Base-by-base conservation (phyloP, 1,140 invertebrate genomes). In the Babylonia areolata region DNA sequence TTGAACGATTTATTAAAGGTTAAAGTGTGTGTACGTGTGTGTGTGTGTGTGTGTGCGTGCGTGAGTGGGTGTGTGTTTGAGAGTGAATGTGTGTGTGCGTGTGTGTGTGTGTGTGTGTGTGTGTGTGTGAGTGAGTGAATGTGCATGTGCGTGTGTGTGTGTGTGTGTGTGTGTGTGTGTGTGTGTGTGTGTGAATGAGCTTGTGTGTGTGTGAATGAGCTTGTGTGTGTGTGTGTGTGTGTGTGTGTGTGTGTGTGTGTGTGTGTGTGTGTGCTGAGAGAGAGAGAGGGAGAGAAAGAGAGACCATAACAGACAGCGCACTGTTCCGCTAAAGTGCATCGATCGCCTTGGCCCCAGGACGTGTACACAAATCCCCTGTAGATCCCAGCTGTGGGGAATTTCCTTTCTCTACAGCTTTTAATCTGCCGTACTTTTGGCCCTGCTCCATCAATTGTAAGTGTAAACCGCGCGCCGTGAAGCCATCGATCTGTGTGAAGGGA, bases 101-200 rank as follows among this genome's bases (percentile, higher is more conserved):
- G 73, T 77, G 73, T 35, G 73, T 77, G 73, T 35, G 73, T 77
- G 73, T 35, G 73, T 77, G 73, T 31, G 73, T 23, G 73, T 31
- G 73, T 23, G 39, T 31, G 39, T 15, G 33, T 35, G 73, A 3
- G 33, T 31, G 73, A 5, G 73, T 20, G 73, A 3, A 31, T 20
- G 73, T 23, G 58, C 23, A 23, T 23, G 58, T 64, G 58, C n/a
- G 58, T 64, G 58, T 64, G 58, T 64, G 58, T 64, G 58, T 64
- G 58, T 64, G 58, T 64, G 58, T 64, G 58, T 64, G 58, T 64
- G 58, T 64, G 58, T 64, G 58, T 64, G 58, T 64, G 58, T 64
- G 58, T 64, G 58, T 64, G 58, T 77, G 39, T 77, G 73, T 20
- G 33, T 20, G 73, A 6, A 31, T 17, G 73, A 6, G 33, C 15